Percentiles rank a stretch among this genome's conserved stretches.
Evolutionary conservation across 1,140 invertebrate species (phyloP).

Genomic region (Venturia canescens): DNA sequence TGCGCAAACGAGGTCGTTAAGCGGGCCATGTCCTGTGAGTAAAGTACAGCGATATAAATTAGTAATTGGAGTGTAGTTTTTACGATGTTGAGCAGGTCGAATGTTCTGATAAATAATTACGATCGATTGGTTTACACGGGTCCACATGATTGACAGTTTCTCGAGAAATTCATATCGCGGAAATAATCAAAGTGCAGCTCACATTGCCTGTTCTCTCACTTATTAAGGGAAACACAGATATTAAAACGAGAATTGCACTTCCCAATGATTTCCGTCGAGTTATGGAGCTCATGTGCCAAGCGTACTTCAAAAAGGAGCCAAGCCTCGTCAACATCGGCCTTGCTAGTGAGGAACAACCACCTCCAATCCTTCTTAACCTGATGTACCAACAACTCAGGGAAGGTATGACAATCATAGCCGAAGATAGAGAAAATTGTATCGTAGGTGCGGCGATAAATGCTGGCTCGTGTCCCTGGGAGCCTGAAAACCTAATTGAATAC

Average conservation of each 20-base stretch:
- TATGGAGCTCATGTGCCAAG: slow-evolving; percentile 63
- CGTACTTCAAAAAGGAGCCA: slow-evolving; percentile 65
- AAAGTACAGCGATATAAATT: background rate
- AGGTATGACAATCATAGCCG: slow-evolving; percentile 71
- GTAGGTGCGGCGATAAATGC: slow-evolving; percentile 73
- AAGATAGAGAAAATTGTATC: slow-evolving; percentile 68
- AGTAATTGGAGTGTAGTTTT: background rate
- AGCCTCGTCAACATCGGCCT: slow-evolving; percentile 61
- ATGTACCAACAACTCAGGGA: slow-evolving; percentile 65
- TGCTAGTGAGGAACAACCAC: slow-evolving; percentile 34
- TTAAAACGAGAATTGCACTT: slow-evolving; percentile 59
- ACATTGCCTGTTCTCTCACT: background rate
- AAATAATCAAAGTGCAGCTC: too few species aligned
- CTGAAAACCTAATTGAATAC: slow-evolving; percentile 61
- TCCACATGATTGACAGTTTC: background rate
- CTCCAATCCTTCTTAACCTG: slow-evolving; percentile 52
- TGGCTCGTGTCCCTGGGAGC: slow-evolving; percentile 63
- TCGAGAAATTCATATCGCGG: background rate
- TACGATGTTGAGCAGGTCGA: too few species aligned
- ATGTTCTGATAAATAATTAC: too few species aligned
- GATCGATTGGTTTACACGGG: too few species aligned
- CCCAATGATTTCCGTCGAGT: slow-evolving; percentile 62
- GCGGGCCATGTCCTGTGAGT: slow-evolving; percentile 2
- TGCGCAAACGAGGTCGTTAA: background rate
- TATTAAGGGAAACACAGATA: slow-evolving; percentile 22